Conservation (phyloP, 1,140 invertebrate species). For the Hesperophylax magnus region DNA sequence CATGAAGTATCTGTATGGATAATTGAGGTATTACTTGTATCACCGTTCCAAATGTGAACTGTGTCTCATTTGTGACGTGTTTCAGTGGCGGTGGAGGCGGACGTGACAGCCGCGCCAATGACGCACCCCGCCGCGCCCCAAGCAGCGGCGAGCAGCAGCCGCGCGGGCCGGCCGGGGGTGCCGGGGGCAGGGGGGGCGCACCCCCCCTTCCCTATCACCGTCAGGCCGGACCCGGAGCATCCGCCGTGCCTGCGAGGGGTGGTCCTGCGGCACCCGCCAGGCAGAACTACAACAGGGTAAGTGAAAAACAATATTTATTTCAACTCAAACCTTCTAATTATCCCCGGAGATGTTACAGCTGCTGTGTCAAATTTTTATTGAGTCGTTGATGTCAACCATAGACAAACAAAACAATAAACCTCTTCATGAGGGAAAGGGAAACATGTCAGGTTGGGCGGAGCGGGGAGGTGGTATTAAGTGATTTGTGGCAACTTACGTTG, state of each 20-base stretch:
- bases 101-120: not conserved
- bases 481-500: too few species aligned
- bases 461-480: too few species aligned
- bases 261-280: not conserved
- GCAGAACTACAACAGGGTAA: slow-evolving; percentile 28
- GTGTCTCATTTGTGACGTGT: not conserved
- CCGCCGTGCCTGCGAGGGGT: not conserved
- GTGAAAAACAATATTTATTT: not conserved
- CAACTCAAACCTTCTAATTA: not conserved
- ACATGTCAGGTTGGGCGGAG: too few species aligned
- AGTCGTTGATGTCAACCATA: too few species aligned
- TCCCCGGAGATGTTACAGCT: not conserved
- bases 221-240: not conserved
- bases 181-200: slow-evolving; percentile 2
- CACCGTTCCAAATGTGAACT: too few species aligned
- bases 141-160: slow-evolving; percentile 13
- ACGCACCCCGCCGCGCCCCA: slow-evolving; percentile 6
- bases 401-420: too few species aligned
- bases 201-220: not conserved
- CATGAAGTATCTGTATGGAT: too few species aligned
- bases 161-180: not conserved
- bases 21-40: too few species aligned
- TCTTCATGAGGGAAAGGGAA: too few species aligned
- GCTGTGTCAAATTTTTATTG: too few species aligned
- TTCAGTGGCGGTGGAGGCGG: slow-evolving; percentile 5